Base-by-base conservation (phyloP, 2,888 invertebrate species). In the Melipona bicolor region DNA sequence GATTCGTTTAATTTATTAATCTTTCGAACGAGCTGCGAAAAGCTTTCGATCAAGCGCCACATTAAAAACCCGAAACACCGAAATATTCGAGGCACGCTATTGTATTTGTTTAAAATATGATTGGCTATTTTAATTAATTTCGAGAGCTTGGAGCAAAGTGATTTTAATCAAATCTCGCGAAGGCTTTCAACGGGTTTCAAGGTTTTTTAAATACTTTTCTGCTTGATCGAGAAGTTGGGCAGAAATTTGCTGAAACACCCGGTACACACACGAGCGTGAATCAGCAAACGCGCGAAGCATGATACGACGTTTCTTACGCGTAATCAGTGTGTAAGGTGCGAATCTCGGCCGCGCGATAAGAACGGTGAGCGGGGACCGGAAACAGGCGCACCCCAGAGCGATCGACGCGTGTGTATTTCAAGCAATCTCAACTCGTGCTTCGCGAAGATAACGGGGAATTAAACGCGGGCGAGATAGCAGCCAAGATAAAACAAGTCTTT, bases 401-500 rank as follows among this genome's bases (percentile, higher is more conserved):
- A 74, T 87, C 77, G 71, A 65, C 79, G 70, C 67, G 81, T 86
- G 81, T 85, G 81, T 78, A 83, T 88, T 82, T 81, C 75, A 61
- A 54, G 59, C 73, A 79, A 87, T 85, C 86, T 86, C 72, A 79
- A 83, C 79, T 77, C 78, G 81, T 81, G 80, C 82, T 61, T 81
- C 86, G 83, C 78, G 81, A 86, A 90, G 90, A 91, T 90, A 91
- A 90, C 86, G 83, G 82, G 36, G 65, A 83, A 85, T 82, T 84
- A 85, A 86, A 85, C 67, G 61, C 65, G 17, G 21, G n/a, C 54
- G n/a, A 78, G 65, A 61, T 68, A 73, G 62, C 69, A 61, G 52
- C 17, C 32, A 4, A 24, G 56, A 78, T 78, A 72, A 67, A 73
- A 17, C n/a, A 59, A 64, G 62, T 24, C 54, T 64, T 56, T n/a